phyloP scores from a whole-genome alignment of 1,140 invertebrate species.

The Drosophila mojavensis region DNA sequence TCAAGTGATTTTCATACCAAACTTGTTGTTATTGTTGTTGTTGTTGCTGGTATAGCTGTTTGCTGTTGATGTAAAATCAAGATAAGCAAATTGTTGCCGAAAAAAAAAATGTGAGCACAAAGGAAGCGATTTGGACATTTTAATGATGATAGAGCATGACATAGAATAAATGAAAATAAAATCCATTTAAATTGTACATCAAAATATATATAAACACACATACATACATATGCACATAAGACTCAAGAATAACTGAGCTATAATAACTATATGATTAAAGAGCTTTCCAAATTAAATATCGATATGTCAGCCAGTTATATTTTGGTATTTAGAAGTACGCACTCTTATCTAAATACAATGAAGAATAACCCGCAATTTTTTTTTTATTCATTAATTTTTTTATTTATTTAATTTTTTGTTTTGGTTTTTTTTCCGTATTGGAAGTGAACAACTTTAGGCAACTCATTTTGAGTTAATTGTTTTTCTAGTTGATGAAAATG shows the following conservation, averaged over 20 bases:
- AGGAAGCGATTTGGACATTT: constrained; percentile 80
- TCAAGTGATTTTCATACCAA: constrained; percentile 75
- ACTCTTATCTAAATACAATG: not conserved
- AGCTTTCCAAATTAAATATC: not conserved
- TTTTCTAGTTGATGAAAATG: not conserved
- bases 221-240: not conserved
- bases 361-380: no score
- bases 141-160: constrained; percentile 83
- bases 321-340: no score
- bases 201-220: constrained; percentile 17
- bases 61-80: constrained; percentile 71
- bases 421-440: no score
- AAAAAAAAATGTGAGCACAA: constrained; percentile 75
- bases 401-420: not conserved
- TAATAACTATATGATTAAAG: not conserved
- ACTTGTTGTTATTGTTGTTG: constrained; percentile 24
- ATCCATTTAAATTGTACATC: constrained; percentile 62
- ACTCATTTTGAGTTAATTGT: constrained; percentile 2
- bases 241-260: not conserved
- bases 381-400: not conserved
- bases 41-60: constrained; percentile 35
- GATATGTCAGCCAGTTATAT: not conserved
- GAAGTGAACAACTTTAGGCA: not conserved
- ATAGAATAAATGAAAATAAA: constrained; percentile 78
- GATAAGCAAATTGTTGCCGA: constrained; percentile 82